phyloP scores from a whole-genome alignment of 2,113 vertebrate species.

The Alligator mississippiensis region DNA sequence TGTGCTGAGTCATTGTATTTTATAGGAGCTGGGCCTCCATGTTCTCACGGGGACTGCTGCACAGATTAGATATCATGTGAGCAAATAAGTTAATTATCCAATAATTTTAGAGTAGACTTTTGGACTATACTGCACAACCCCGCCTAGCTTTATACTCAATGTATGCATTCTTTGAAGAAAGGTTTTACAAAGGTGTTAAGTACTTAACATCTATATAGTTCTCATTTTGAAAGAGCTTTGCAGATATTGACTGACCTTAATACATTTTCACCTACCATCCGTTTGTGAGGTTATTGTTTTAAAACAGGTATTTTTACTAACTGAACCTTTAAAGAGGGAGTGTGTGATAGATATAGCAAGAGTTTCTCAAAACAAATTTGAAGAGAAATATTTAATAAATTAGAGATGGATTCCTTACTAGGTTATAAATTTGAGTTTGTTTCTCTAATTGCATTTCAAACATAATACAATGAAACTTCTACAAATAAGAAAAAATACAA shows the following conservation, averaged over 20 bases:
- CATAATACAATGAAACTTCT: not conserved
- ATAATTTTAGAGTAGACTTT: not conserved
- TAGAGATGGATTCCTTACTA: not conserved
- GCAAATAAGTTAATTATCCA: not conserved
- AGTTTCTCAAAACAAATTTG: not conserved
- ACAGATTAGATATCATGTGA: not conserved
- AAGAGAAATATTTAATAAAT: not conserved
- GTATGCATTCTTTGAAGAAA: not conserved
- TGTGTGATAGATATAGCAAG: not conserved
- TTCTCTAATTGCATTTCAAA: not conserved
- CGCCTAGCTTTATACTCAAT: not conserved
- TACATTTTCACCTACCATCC: not conserved
- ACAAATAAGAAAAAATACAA: not conserved
- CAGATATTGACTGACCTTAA: not conserved
- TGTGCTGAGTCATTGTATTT: constrained; percentile 52
- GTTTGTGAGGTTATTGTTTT: not conserved
- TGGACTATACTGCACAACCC: not conserved
- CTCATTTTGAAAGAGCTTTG: not conserved
- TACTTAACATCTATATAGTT: not conserved
- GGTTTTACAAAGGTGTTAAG: not conserved
- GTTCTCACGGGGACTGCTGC: not conserved
- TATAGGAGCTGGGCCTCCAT: not conserved
- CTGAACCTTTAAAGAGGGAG: not conserved
- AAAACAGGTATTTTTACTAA: not conserved
- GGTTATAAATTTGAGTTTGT: not conserved